phyloP scores from a whole-genome alignment of 2,113 vertebrate species.

The Turnix velox region DNA sequence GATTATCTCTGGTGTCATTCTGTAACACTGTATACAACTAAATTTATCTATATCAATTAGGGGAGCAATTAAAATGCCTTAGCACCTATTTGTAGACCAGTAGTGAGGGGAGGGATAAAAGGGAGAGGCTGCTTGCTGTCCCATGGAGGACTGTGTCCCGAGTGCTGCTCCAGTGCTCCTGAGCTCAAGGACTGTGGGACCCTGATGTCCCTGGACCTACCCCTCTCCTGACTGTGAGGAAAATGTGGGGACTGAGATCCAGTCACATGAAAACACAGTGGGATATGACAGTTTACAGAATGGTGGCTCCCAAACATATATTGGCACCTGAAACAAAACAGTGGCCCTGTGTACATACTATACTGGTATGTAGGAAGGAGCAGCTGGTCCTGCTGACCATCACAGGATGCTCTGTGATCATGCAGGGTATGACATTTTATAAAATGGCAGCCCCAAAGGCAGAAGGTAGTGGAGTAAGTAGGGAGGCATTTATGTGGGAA shows the following conservation, averaged over 20 bases:
- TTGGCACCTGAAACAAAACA: not conserved
- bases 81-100: not conserved
- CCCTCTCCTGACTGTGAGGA: not conserved
- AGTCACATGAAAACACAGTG: not conserved
- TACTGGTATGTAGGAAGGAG: not conserved
- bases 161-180: not conserved
- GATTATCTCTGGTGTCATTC: not conserved
- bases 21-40: not conserved
- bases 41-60: not conserved
- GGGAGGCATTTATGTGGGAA: not conserved
- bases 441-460: not conserved
- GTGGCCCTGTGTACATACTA: rapidly evolving
- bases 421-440: not conserved
- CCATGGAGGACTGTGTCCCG: not conserved
- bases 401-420: not conserved
- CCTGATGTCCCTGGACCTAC: not conserved
- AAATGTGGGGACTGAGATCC: not conserved
- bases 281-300: not conserved
- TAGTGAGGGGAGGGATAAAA: not conserved
- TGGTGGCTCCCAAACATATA: not conserved
- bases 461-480: not conserved
- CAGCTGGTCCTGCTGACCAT: not conserved
- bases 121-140: not conserved
- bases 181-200: not conserved
- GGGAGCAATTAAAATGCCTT: not conserved